Evolutionary conservation across 2,888 invertebrate species (phyloP), one percentile per base, ranked within the genome.

Genomic region (Mystacides longicornis): DNA sequence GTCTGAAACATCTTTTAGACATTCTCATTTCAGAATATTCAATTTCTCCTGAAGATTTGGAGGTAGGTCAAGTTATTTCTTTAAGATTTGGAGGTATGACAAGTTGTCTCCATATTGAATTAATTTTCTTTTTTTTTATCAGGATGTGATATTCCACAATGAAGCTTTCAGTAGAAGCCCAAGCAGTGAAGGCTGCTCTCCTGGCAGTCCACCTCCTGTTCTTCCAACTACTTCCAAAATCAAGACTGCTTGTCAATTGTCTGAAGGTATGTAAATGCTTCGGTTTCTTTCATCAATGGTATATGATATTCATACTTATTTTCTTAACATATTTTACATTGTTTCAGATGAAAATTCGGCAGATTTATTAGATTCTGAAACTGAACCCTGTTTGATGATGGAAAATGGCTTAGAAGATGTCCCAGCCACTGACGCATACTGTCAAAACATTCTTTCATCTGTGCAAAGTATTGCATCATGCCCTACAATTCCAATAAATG

Each of bases 351-450:
- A 83, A 66, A 87, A 87, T 71, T 87, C 87, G 18, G 85, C 85
- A 3, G 89, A 89, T 65, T 77, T 89, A 69, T 74, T 89, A 33
- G 89, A 89, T 69, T 89, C 88, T 0, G 89, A 89, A 75, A 89
- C 89, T 0, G 89, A 89, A 65, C 89, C 89, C 0, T 87, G 87
- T 64, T 74, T 89, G 20, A 87, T 89, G 80, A 89, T 88, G 77
- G 89, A 89, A 65, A 87, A 86, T 52, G 89, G 83, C 23, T 64
- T 81, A 58, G 84, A 84, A 68, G 83, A 84, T 65, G 84, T 83
- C 18, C 72, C 81, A 23, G 71, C 82, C 60, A 81, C 80, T 1
- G 84, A 85, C 64, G 81, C 81, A 14, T 81, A 83, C 66, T 80
- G 82, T 4, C 82, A 83, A 63, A 84, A 84, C 66, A 79, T 83